These are phyloP conservation scores for Shinisaurus crocodilurus DNA, from an alignment of 2,113 vertebrate genomes.

Conservation along the genomic window DNA sequence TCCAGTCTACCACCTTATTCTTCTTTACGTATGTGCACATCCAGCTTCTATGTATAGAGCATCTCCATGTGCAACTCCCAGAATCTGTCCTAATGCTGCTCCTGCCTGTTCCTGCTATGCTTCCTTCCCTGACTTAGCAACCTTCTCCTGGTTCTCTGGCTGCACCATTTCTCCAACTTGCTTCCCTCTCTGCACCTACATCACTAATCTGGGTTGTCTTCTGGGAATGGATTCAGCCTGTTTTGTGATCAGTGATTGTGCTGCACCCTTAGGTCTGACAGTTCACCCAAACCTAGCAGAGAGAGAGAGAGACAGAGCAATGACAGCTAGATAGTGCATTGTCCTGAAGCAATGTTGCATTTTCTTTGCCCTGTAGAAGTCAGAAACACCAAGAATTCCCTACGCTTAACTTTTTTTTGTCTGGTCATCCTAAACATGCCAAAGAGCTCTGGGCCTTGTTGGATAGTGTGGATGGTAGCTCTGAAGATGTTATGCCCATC, in stretches of 20 bases:
- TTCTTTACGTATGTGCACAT: not conserved
- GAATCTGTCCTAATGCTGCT: not conserved
- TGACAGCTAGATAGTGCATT: not conserved
- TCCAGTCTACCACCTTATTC: not conserved
- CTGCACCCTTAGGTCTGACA: not conserved
- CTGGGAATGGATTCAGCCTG: not conserved
- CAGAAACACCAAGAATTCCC: not conserved
- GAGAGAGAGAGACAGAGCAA: not conserved
- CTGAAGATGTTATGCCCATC: fast-evolving
- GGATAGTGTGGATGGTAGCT: not conserved
- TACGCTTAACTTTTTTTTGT: not conserved
- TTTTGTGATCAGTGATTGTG: not conserved
- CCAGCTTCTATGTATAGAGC: not conserved
- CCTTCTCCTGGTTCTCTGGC: not conserved
- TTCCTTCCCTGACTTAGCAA: not conserved
- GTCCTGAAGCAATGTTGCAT: not conserved
- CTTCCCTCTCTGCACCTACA: not conserved
- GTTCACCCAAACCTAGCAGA: not conserved
- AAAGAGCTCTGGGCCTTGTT: not conserved
- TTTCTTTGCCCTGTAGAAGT: not conserved
- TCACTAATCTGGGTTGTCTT: not conserved
- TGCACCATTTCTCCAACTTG: not conserved
- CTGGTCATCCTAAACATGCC: not conserved
- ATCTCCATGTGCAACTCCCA: not conserved
- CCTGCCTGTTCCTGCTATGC: not conserved